phyloP scores from a whole-genome alignment of 92 coral and sea anemone species.

The Epizoanthus fatuus region DNA sequence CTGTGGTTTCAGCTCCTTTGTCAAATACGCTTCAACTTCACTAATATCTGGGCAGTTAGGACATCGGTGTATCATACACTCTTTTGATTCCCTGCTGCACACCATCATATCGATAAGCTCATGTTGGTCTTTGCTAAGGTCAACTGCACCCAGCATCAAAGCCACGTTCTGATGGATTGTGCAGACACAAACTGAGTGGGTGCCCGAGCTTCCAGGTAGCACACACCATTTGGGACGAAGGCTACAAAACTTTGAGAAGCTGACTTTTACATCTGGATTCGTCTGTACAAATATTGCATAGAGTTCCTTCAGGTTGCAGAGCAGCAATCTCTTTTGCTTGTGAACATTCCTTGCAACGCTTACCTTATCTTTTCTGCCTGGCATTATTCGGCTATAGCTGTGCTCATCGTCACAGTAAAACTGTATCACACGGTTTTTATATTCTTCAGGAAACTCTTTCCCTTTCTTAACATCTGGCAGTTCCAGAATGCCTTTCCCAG shows the following conservation, averaged over 20 bases:
- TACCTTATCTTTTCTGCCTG: not conserved
- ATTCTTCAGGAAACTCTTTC: not conserved
- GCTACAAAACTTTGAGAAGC: constrained; percentile 35
- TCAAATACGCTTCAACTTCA: too few relatives aligned
- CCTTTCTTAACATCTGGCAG: not conserved
- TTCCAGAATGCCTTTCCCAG: constrained; percentile 28
- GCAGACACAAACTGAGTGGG: constrained; percentile 21
- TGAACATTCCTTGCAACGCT: constrained; percentile 20
- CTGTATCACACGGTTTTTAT: constrained; percentile 26
- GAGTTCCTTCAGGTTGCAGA: constrained; percentile 18
- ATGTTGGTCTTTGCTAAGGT: constrained; percentile 8
- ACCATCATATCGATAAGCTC: constrained; percentile 14
- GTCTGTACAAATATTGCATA: constrained; percentile 1
- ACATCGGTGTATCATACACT: constrained; percentile 22
- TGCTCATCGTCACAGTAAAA: constrained; percentile 20
- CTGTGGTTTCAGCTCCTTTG: too few relatives aligned
- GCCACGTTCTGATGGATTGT: constrained; percentile 23
- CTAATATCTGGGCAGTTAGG: not conserved
- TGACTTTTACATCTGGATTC: not conserved
- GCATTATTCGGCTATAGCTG: constrained; percentile 20
- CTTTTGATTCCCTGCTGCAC: constrained; percentile 25
- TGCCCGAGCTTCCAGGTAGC: constrained; percentile 6
- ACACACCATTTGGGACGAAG: constrained; percentile 32
- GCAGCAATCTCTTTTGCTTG: constrained; percentile 4
- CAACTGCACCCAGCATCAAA: constrained; percentile 6